Percentiles rank a stretch among this genome's conserved stretches.
phyloP scores from a whole-genome alignment of 53 echinoderm and acorn worm genomes.

The Paelopatides confundens region DNA sequence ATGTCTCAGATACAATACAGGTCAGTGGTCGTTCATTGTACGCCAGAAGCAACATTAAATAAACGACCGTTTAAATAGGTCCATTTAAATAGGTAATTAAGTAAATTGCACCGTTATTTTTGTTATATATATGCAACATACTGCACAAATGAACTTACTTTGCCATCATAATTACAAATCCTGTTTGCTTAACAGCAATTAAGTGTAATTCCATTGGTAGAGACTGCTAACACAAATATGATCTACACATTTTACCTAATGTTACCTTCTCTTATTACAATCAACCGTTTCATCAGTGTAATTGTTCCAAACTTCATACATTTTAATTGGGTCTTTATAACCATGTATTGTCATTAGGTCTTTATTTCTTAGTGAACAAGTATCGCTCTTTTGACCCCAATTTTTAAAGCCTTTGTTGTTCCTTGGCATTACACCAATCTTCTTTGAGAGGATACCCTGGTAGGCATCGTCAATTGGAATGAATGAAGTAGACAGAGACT shows the following conservation, averaged over 20 bases:
- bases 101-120: too few relatives aligned
- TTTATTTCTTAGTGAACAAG: conserved; percentile 74
- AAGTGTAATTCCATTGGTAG: too few relatives aligned
- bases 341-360: conserved; percentile 90
- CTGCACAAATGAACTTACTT: too few relatives aligned
- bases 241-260: neutral
- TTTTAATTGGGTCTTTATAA: conserved; percentile 67
- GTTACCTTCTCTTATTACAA: conserved; percentile 34
- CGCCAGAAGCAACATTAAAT: too few relatives aligned
- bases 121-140: too few relatives aligned
- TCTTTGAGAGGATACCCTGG: conserved; percentile 87
- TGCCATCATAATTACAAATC: too few relatives aligned
- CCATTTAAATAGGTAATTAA: too few relatives aligned
- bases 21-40: too few relatives aligned
- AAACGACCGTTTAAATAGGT: too few relatives aligned
- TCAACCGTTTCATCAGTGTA: conserved; percentile 73
- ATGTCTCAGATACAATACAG: too few relatives aligned
- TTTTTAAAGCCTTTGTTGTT: conserved; percentile 83
- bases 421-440: conserved; percentile 71
- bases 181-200: too few relatives aligned
- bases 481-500: conserved; percentile 79
- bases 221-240: too few relatives aligned
- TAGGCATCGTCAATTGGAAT: conserved; percentile 96
- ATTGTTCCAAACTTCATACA: conserved; percentile 89
- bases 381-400: conserved; percentile 90